Evolutionary conservation across 23 tunicate species (phyloP), one percentile per base, ranked within the genome.

Genomic region (Oikopleura dioica): DNA sequence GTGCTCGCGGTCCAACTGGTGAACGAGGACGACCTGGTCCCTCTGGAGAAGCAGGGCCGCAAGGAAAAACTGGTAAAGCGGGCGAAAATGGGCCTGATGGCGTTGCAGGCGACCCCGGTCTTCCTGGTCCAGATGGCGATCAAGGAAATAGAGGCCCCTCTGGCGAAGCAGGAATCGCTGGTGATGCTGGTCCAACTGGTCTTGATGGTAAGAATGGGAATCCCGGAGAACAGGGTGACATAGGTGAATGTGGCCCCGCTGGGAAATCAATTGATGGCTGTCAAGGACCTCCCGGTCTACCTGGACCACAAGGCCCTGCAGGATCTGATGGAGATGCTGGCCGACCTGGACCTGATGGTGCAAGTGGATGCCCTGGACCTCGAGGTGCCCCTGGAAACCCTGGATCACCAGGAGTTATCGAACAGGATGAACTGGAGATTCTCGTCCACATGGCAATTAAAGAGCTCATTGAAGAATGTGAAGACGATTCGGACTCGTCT

Each of bases 351-450:
- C 30, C 33, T 16, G 33, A 63, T 21, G 72, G 72, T 16, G 2
- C 26, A 23, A 28, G 4, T 2, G 72, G 72, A 23, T 63, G 72
- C 33, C 72, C 72, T 21, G 72, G 72, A 12, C 16, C 16, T 21
- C 16, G 26, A 12, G 72, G 72, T 16, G 5, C 30, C 2, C 29
- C 30, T 12, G 72, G 72, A 12, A 23, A 23, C 16, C 72, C 72
- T 2, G 72, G 72, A 63, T 12, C 16, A 12, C 72, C 72, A 63
- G 72, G 72, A 24, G 72, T 63, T 31, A 28, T 63, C 26, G 72
- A 63, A 12, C 29, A 28, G 5, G 33, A 16, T 28, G 72, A 63
- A 63, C 5, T 63, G 30, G 72, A 63, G 26, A 24, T 63, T 63
- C 33, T 63, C 5, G 72, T 63, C 5, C 33, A 63, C 33, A 23